phyloP scores from a whole-genome alignment of 2,113 vertebrate genomes.

The Dasyprocta punctata region DNA sequence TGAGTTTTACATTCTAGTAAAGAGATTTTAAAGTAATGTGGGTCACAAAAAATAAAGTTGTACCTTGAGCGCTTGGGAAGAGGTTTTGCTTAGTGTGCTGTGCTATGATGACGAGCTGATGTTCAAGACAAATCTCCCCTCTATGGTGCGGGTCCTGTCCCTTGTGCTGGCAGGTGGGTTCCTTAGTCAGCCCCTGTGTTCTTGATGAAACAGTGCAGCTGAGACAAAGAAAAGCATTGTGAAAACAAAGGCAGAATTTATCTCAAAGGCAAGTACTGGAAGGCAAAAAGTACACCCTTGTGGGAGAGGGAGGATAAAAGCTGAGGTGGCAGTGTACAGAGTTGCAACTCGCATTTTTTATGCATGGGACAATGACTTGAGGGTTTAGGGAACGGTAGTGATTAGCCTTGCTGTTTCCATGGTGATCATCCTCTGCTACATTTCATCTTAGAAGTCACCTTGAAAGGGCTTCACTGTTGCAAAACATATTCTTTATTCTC shows the following conservation, averaged over 20 bases:
- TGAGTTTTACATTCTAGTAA: background rate
- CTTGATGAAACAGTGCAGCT: background rate
- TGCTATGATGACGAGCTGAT: background rate
- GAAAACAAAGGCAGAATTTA: background rate
- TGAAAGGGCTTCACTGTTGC: background rate
- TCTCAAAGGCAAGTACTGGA: background rate
- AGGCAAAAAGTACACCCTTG: too few species aligned
- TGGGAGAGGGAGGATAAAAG: background rate
- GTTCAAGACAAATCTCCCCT: background rate
- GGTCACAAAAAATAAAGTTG: too few species aligned
- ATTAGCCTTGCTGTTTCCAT: background rate
- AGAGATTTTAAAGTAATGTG: background rate
- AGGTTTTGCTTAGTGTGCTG: background rate
- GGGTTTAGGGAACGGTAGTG: background rate
- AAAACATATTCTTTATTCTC: background rate
- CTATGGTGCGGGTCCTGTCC: background rate
- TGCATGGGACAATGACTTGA: background rate
- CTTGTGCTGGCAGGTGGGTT: background rate
- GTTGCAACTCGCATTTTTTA: background rate
- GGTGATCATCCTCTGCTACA: background rate
- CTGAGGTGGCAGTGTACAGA: background rate
- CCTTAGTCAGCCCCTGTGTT: background rate
- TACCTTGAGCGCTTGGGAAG: background rate
- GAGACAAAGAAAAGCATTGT: background rate
- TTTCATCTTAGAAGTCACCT: background rate